Base-by-base conservation (phyloP, 2,113 vertebrate genomes). In the Passer domesticus region DNA sequence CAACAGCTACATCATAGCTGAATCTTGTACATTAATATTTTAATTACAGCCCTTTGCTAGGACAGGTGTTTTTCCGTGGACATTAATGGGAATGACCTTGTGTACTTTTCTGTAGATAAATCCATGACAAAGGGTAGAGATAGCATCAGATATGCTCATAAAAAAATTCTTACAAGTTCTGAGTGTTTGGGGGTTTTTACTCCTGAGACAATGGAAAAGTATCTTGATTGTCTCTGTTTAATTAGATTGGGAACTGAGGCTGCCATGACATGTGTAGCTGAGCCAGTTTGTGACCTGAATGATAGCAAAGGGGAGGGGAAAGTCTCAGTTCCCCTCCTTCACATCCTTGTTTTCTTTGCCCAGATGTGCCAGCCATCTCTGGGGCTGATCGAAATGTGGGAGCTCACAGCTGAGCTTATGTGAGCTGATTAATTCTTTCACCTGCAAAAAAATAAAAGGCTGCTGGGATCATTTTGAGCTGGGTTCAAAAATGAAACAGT, bases 361-460 rank as follows among this genome's bases (percentile, higher is more conserved):
- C 21, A 33, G 30, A 39, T 21, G 8, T 47, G 11, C 13, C 39
- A 59, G 5, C 6, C 24, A 11, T 64, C 43, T 64, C 49, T 72
- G 46, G 56, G 11, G 23, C 10, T 78, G 55, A n/a, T 18, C 0
- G 0, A 91, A 39, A 35, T 24, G 13, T 1, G 2, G 31, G 20
- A 74, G 27, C 44, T 73, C 33, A 56, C 24, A 52, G 19, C 2
- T 62, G 64, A 87, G 9, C 6, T 66, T 27, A 23, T 0, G 2
- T 22, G 31, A 78, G 20, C 15, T 59, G 15, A 41, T 50, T 68
- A 44, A 76, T 44, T 47, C 3, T 16, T 67, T 70, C 14, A 22
- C 18, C 17, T n/a, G 8, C 8, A 19, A 31, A 37, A 55, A 24
- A 49, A 53, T 39, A 60, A 58, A 7, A 6, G 4, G 5, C 13